Conservation (phyloP, 2,113 vertebrate species). For the Eulemur macaco region DNA sequence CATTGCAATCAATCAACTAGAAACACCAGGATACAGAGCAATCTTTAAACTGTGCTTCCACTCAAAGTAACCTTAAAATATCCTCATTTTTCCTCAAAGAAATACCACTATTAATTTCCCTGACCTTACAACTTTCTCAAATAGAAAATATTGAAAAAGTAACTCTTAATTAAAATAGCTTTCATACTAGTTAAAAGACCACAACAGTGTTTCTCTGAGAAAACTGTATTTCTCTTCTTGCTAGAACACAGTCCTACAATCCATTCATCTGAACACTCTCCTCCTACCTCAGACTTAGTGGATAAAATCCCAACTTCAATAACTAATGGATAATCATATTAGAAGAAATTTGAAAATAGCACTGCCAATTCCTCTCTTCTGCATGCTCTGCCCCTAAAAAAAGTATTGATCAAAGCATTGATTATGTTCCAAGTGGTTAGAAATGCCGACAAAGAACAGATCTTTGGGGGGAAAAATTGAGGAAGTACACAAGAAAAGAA, state of each 20-base stretch:
- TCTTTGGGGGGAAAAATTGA: background rate
- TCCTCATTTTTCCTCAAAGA: slow-evolving; percentile 5
- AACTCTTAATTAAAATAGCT: background rate
- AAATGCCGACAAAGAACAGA: background rate
- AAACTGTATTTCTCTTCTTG: background rate
- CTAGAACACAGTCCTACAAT: background rate
- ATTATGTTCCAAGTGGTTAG: background rate
- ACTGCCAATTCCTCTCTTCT: background rate
- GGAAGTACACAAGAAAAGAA: background rate
- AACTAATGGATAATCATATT: background rate
- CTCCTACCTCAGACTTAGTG: background rate
- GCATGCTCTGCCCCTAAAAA: background rate
- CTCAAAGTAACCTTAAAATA: background rate
- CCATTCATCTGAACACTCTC: background rate
- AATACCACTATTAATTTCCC: background rate
- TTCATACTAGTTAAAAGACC: background rate
- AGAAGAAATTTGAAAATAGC: slow-evolving; percentile 4
- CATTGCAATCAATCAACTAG: background rate
- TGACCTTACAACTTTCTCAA: background rate
- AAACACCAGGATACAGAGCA: background rate
- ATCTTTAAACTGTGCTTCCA: background rate
- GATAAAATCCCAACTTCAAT: background rate
- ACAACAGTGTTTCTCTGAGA: background rate
- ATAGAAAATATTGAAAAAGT: background rate
- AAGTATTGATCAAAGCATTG: background rate